Evolutionary conservation across 2,888 invertebrate species (phyloP).

Genomic region (Sceliomorpha sp.): DNA sequence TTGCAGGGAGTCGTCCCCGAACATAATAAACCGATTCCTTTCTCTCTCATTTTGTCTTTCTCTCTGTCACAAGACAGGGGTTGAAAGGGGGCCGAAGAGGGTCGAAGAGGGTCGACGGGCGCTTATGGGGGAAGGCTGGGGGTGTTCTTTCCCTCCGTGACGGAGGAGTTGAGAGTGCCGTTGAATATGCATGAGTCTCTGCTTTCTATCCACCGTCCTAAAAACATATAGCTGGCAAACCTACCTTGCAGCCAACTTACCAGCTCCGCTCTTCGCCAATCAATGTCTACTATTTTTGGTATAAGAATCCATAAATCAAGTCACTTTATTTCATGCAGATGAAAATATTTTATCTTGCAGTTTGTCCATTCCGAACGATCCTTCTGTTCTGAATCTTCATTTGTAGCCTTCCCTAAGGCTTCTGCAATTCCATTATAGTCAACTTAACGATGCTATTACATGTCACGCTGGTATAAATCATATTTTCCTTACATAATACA

Average conservation of each 20-base stretch:
- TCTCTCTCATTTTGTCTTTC: conserved; percentile 65
- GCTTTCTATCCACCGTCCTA: conserved; percentile 79
- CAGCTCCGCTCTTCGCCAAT: conserved; percentile 71
- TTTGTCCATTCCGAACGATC: conserved; percentile 20
- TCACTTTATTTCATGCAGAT: conserved; percentile 40
- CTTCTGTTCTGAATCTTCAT: conserved; percentile 14
- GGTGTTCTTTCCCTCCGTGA: conserved; percentile 80
- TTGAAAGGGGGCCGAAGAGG: conserved; percentile 57
- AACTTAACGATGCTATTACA: conserved; percentile 35
- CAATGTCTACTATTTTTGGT: conserved; percentile 69
- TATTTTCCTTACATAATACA: conserved; percentile 28
- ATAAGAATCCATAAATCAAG: conserved; percentile 49
- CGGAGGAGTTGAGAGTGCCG: conserved; percentile 80
- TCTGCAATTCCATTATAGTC: conserved; percentile 25
- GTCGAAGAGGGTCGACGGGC: conserved; percentile 59
- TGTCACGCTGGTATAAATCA: conserved; percentile 36
- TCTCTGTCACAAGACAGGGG: conserved; percentile 67
- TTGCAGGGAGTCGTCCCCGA: conserved; percentile 57
- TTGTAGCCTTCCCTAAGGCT: conserved; percentile 11
- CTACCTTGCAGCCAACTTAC: conserved; percentile 56
- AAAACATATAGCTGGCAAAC: conserved; percentile 76
- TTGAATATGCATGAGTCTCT: conserved; percentile 80
- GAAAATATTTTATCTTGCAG: conserved; percentile 40
- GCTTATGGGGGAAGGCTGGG: conserved; percentile 61
- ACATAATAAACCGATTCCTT: conserved; percentile 64